Conservation (phyloP, 2,888 invertebrate species). For the Gastrophysa polygoni region DNA sequence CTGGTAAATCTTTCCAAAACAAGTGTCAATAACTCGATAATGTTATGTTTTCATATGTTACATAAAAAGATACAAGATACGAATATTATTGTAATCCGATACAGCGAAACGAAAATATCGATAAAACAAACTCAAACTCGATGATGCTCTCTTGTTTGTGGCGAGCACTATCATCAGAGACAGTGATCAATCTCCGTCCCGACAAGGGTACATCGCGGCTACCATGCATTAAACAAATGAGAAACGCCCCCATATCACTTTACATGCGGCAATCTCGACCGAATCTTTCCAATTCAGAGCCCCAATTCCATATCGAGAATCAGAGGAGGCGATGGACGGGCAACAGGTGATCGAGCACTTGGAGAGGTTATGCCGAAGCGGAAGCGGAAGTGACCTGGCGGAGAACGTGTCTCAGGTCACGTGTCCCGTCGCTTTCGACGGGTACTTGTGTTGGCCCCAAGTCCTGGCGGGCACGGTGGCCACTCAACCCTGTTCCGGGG, state of each 20-base stretch:
- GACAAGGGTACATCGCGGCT: constrained; percentile 30
- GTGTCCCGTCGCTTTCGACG: constrained; percentile 62
- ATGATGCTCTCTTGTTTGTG: neutral
- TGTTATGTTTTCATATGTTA: too few species aligned
- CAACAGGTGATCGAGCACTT: neutral
- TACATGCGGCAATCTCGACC: constrained; percentile 12
- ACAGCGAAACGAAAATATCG: neutral
- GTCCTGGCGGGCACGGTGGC: too few species aligned
- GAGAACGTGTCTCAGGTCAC: too few species aligned
- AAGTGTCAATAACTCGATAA: too few species aligned
- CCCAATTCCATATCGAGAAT: neutral
- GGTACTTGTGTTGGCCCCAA: constrained; percentile 63
- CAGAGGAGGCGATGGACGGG: neutral
- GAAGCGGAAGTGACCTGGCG: neutral
- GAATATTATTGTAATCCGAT: neutral
- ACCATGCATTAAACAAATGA: constrained; percentile 8
- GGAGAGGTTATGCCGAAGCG: neutral
- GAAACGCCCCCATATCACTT: constrained; percentile 31
- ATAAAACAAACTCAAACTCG: neutral
- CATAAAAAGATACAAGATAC: too few species aligned
- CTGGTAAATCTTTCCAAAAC: too few species aligned
- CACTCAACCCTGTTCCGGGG: constrained; percentile 57
- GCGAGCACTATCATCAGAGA: constrained; percentile 21
- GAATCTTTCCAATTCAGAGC: neutral
- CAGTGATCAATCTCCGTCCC: constrained; percentile 42